Percentiles rank a stretch among this genome's conserved stretches.
These are phyloP conservation scores for Glaucopsyche alexis DNA, from an alignment of 2,888 invertebrate genomes.

Conservation along the genomic window DNA sequence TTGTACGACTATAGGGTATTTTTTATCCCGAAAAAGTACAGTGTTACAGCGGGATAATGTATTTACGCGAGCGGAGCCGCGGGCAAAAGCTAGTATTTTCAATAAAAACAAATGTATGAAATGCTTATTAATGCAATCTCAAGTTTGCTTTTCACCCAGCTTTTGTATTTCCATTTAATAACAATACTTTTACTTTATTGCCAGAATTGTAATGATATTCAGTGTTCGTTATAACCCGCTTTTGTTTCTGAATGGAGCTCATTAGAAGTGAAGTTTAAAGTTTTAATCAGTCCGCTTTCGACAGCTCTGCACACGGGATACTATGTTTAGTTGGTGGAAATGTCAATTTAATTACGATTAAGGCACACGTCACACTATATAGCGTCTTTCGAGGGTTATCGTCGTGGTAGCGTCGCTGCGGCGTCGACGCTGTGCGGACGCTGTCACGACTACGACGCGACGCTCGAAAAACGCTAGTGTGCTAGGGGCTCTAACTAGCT, in stretches of 20 bases:
- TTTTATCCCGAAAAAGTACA: no score
- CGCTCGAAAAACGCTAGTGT: no score
- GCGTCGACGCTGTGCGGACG: no score
- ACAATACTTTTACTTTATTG: not conserved
- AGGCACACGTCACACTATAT: no score
- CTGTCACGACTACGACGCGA: no score
- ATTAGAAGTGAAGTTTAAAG: not conserved
- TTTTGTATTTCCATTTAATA: not conserved
- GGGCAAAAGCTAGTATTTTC: no score
- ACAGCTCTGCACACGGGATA: not conserved
- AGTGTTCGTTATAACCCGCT: not conserved
- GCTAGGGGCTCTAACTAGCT: no score
- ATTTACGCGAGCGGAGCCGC: no score
- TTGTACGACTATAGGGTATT: no score
- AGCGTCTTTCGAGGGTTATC: no score
- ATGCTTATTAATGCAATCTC: not conserved
- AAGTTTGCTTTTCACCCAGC: not conserved
- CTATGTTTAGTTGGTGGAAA: not conserved
- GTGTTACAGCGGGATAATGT: no score
- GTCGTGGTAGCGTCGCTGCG: no score
- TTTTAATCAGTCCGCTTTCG: slow-evolving; percentile 3
- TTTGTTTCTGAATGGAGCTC: not conserved
- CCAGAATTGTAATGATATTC: slow-evolving; percentile 3
- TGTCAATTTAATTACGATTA: not conserved
- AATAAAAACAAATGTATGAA: not conserved